Evolutionary conservation across 2,888 invertebrate genomes (phyloP).

Genomic region (Tinea trinotella): DNA sequence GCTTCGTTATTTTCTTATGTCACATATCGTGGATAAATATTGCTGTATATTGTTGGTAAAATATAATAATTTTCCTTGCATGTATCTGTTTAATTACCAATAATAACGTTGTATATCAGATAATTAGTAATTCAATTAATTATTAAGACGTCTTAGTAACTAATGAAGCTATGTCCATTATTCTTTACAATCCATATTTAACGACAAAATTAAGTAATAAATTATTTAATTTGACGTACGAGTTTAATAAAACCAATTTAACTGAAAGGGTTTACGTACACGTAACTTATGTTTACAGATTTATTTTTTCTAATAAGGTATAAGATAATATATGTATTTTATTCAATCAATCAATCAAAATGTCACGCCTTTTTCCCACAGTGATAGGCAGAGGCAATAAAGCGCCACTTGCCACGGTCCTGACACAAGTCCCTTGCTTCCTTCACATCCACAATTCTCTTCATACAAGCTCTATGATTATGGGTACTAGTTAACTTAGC

Average conservation of each 20-base stretch:
- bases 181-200: slow-evolving; percentile 11
- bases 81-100: slow-evolving; percentile 3
- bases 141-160: neutral
- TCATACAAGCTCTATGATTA: too few species aligned
- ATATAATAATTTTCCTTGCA: neutral
- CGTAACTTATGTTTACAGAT: too few species aligned
- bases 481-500: too few species aligned
- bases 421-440: too few species aligned
- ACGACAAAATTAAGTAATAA: slow-evolving; percentile 6
- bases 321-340: too few species aligned
- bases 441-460: too few species aligned
- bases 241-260: neutral
- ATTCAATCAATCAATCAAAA: too few species aligned
- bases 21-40: slow-evolving; percentile 9
- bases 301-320: too few species aligned
- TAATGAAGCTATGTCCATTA: slow-evolving; percentile 2
- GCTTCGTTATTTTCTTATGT: slow-evolving; percentile 14
- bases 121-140: neutral
- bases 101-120: slow-evolving; percentile 1
- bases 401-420: too few species aligned
- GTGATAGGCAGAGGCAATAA: too few species aligned
- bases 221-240: slow-evolving; percentile 3
- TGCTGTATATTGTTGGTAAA: neutral
- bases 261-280: too few species aligned
- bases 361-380: too few species aligned